Conservation (phyloP, 1,140 invertebrate species). For the Melipona quadrifasciata region DNA sequence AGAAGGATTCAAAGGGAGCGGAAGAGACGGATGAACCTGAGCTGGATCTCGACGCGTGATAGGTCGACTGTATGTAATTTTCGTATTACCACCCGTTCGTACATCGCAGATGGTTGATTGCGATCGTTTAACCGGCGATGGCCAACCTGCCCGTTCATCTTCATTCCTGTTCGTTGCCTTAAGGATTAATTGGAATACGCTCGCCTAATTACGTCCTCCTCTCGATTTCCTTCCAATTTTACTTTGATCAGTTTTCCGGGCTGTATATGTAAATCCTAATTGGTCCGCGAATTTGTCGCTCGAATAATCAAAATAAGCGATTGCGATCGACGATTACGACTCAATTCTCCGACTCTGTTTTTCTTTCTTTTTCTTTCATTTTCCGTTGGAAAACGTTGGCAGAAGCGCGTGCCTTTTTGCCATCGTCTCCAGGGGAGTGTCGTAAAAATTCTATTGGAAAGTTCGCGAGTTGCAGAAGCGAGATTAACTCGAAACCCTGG, state of each 20-base stretch:
- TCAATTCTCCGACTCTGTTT: not conserved
- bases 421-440: not conserved
- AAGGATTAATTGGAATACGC: conserved; percentile 46
- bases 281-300: not conserved
- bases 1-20: not conserved
- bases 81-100: conserved; percentile 42
- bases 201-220: conserved; percentile 29
- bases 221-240: conserved; percentile 49
- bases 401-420: not conserved
- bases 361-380: too few relatives aligned
- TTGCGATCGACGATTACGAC: not conserved
- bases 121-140: conserved; percentile 46
- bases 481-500: not conserved
- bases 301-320: not conserved
- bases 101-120: conserved; percentile 43
- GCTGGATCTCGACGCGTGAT: not conserved
- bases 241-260: conserved; percentile 41
- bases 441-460: not conserved
- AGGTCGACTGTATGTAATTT: conserved; percentile 40
- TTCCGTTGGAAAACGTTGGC: too few relatives aligned
- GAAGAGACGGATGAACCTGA: conserved; percentile 10
- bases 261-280: conserved; percentile 46
- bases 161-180: conserved; percentile 41
- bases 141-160: conserved; percentile 39
- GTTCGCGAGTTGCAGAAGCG: not conserved